Conservation (phyloP, 2,888 invertebrate species). For the Xestia xanthographa region DNA sequence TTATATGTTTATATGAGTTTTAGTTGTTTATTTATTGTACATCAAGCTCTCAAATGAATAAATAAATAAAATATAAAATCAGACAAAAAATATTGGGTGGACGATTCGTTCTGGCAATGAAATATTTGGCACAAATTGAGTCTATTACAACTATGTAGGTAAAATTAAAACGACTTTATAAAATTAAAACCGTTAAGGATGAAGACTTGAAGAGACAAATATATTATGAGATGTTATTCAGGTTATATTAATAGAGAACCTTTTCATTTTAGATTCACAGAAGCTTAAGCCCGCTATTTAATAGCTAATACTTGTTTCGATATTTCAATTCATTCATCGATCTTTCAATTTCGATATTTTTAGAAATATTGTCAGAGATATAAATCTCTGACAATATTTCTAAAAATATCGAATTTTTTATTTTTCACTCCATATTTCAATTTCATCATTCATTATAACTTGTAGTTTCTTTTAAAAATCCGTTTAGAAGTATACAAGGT, state of each 20-base stretch:
- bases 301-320: neutral
- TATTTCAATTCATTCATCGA: too few species aligned
- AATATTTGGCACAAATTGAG: conserved; percentile 24
- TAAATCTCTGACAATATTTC: too few species aligned
- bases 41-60: neutral
- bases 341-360: too few species aligned
- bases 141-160: neutral
- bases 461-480: neutral
- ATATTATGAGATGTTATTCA: neutral
- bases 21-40: conserved; percentile 1
- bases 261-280: conserved; percentile 16
- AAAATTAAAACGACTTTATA: neutral
- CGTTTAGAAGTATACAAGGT: neutral
- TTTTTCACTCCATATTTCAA: too few species aligned
- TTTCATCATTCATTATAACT: neutral
- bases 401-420: too few species aligned
- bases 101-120: neutral
- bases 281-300: neutral
- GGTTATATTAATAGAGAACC: neutral
- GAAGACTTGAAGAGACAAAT: neutral
- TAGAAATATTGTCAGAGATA: too few species aligned
- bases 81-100: neutral
- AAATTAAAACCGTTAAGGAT: neutral
- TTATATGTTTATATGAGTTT: conserved; percentile 15
- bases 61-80: neutral